Evolutionary conservation across 2,888 invertebrate genomes (phyloP).

Genomic region (Nymphalis c-album): DNA sequence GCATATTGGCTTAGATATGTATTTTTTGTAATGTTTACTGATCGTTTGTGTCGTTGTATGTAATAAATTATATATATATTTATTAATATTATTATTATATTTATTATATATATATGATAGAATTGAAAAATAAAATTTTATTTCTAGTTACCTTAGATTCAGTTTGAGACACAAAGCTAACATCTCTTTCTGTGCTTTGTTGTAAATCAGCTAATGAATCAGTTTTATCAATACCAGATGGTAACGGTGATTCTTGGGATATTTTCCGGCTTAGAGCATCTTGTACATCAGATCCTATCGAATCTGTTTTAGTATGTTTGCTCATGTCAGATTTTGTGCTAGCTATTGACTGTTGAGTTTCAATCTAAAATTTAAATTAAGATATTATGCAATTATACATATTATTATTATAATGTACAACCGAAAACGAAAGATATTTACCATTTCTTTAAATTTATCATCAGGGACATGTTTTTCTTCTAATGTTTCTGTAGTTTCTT

Average conservation of each 20-base stretch:
- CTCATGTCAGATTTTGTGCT: conserved; percentile 70
- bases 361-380: conserved; percentile 55
- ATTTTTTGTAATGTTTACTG: too few relatives aligned
- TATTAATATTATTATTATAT: too few relatives aligned
- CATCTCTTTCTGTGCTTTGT: conserved; percentile 75
- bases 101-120: too few relatives aligned
- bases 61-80: too few relatives aligned
- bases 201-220: conserved; percentile 75
- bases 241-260: conserved; percentile 69
- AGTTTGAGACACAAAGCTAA: conserved; percentile 75
- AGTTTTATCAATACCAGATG: conserved; percentile 67
- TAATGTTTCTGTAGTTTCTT: conserved; percentile 62
- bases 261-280: conserved; percentile 59
- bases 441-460: conserved; percentile 62
- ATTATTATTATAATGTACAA: too few relatives aligned
- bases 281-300: conserved; percentile 68
- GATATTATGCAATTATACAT: background rate
- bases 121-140: too few relatives aligned
- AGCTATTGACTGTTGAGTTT: conserved; percentile 61
- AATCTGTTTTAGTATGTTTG: conserved; percentile 73
- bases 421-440: conserved; percentile 36
- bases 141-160: conserved; percentile 68
- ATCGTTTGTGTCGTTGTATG: too few relatives aligned
- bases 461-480: conserved; percentile 69
- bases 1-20: too few relatives aligned